Evolutionary conservation across 1,140 invertebrate genomes (phyloP).

Genomic region (Euura saliciscinereae): DNA sequence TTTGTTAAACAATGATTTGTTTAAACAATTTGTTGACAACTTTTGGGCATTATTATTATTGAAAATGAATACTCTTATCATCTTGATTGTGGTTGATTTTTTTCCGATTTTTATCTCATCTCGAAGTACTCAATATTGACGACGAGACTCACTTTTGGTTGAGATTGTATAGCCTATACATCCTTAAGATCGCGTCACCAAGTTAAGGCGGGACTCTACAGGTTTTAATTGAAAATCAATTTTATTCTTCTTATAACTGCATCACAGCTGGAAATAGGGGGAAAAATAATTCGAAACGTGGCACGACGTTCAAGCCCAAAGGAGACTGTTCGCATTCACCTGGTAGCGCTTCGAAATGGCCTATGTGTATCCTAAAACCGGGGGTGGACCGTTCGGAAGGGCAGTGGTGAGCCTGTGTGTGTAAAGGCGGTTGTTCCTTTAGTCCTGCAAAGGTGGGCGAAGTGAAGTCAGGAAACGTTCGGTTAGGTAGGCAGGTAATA

Average conservation of each 20-base stretch:
- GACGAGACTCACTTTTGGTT: too few relatives aligned
- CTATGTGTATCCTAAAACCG: not conserved
- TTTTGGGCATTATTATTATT: too few relatives aligned
- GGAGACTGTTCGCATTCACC: not conserved
- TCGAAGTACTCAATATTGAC: too few relatives aligned
- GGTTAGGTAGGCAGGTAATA: slow-evolving; percentile 27
- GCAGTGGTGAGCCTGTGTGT: too few relatives aligned
- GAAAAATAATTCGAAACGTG: not conserved
- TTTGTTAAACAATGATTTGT: too few relatives aligned
- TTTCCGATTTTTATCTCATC: too few relatives aligned
- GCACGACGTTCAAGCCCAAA: not conserved
- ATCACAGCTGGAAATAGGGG: not conserved
- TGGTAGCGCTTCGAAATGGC: not conserved
- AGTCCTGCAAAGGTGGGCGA: not conserved
- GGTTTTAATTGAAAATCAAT: too few relatives aligned
- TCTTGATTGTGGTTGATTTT: too few relatives aligned
- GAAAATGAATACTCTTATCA: too few relatives aligned
- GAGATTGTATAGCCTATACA: not conserved
- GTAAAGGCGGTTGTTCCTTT: too few relatives aligned
- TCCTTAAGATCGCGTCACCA: not conserved
- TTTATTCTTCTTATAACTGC: not conserved
- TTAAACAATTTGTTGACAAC: too few relatives aligned
- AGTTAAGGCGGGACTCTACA: not conserved
- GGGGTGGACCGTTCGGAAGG: not conserved
- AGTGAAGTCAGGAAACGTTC: not conserved